A percentile compares a stretch with the other conserved stretches of the same genome.
These are phyloP conservation scores for Blastobasis lacticolella DNA, from an alignment of 2,888 invertebrate species.

Conservation along the genomic window DNA sequence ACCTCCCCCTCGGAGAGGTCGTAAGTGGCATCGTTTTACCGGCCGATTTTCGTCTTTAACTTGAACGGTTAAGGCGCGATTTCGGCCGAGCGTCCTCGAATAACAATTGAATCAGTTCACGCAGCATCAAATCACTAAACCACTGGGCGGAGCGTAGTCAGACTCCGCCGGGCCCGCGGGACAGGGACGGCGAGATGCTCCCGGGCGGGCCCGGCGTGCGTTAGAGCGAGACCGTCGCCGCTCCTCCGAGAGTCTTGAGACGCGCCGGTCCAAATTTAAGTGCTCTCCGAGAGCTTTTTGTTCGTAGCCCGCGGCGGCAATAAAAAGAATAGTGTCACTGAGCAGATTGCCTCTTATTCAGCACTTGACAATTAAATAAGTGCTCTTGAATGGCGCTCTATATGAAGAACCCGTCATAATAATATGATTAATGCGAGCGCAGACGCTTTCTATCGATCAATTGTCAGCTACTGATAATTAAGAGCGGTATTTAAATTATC, in stretches of 20 bases:
- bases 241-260: slow-evolving; percentile 48
- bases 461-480: slow-evolving; percentile 68
- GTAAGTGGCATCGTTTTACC: slow-evolving; percentile 65
- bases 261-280: slow-evolving; percentile 59
- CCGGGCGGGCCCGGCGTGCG: no score
- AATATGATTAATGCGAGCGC: slow-evolving; percentile 58
- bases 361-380: slow-evolving; percentile 71
- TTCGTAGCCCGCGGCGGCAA: slow-evolving; percentile 55
- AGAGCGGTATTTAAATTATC: slow-evolving; percentile 45
- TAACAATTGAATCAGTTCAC: slow-evolving; percentile 75
- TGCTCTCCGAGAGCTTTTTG: slow-evolving; percentile 63
- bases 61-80: slow-evolving; percentile 59
- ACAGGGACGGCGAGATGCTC: slow-evolving; percentile 46
- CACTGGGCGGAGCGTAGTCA: slow-evolving; percentile 71
- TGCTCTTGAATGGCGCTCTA: slow-evolving; percentile 56
- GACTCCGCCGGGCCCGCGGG: slow-evolving; percentile 63
- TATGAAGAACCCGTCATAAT: slow-evolving; percentile 58
- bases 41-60: slow-evolving; percentile 69
- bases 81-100: slow-evolving; percentile 47
- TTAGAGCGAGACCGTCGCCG: no score
- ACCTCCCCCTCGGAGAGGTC: slow-evolving; percentile 62
- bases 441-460: slow-evolving; percentile 60
- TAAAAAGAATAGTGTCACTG: slow-evolving; percentile 70
- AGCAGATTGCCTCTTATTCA: slow-evolving; percentile 69
- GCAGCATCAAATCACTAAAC: slow-evolving; percentile 76